Conservation (phyloP, 2,888 invertebrate genomes). For the Prosapia bicincta region DNA sequence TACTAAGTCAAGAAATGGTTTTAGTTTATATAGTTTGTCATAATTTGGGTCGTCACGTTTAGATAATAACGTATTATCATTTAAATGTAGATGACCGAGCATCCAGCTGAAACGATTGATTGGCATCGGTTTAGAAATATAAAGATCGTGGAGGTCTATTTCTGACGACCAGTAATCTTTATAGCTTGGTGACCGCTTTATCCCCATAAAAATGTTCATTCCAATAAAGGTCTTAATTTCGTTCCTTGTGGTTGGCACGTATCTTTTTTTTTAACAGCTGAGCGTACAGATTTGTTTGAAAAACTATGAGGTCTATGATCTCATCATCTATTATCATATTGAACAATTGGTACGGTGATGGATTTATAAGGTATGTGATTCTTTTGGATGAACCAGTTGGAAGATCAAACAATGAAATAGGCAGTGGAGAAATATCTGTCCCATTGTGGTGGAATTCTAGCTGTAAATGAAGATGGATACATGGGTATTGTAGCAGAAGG, state of each 20-base stretch:
- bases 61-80: not conserved
- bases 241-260: not conserved
- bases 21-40: conserved; percentile 2
- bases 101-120: conserved; percentile 1
- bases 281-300: too few species aligned
- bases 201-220: not conserved
- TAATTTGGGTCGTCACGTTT: not conserved
- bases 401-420: too few species aligned
- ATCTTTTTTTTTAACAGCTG: not conserved
- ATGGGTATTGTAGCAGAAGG: too few species aligned
- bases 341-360: too few species aligned
- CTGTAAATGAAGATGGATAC: too few species aligned
- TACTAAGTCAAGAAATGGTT: not conserved
- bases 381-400: too few species aligned
- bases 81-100: not conserved
- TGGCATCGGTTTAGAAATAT: not conserved
- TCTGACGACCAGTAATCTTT: not conserved
- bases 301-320: too few species aligned
- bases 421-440: too few species aligned
- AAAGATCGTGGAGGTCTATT: not conserved
- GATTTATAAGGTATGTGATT: too few species aligned
- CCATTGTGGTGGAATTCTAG: too few species aligned
- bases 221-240: not conserved
- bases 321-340: too few species aligned
- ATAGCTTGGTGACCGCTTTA: not conserved